phyloP scores from a whole-genome alignment of 2,888 invertebrate species.

The Octonoba sinensis region DNA sequence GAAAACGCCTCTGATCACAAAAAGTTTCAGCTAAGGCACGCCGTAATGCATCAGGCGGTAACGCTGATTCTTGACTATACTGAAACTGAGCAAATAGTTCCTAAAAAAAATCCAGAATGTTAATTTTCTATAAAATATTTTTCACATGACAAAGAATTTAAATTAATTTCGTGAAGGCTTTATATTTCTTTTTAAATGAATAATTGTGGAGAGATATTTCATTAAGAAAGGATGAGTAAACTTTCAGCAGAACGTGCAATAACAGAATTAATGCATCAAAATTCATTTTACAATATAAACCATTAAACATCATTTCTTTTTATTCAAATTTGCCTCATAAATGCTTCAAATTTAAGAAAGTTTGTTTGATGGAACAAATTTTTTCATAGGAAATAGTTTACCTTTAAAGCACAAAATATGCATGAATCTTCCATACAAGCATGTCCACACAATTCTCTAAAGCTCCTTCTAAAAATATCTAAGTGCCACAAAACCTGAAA shows the following conservation, averaged over 20 bases:
- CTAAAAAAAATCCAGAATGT: slow-evolving; percentile 74
- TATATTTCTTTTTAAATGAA: background rate
- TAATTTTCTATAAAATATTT: slow-evolving; percentile 4
- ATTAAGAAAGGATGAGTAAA: background rate
- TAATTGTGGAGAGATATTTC: background rate
- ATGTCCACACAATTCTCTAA: slow-evolving; percentile 91
- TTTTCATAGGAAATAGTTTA: slow-evolving; percentile 72
- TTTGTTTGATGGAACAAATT: no score
- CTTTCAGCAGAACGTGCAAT: no score
- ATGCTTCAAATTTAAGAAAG: no score
- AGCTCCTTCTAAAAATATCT: slow-evolving; percentile 95
- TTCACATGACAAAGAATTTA: background rate
- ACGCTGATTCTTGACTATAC: slow-evolving; percentile 91
- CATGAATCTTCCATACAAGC: slow-evolving; percentile 94
- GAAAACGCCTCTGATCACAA: slow-evolving; percentile 89
- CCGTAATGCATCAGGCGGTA: slow-evolving; percentile 91
- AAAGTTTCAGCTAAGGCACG: slow-evolving; percentile 88
- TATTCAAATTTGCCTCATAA: no score
- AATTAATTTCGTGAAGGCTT: no score
- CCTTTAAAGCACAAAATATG: slow-evolving; percentile 97
- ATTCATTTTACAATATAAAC: no score
- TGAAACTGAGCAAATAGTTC: slow-evolving; percentile 95
- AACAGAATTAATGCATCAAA: no score
- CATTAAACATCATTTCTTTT: no score
- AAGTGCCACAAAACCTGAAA: slow-evolving; percentile 95